Conservation (phyloP, 2,797 vertebrate genomes). For the Perodicticus potto region DNA sequence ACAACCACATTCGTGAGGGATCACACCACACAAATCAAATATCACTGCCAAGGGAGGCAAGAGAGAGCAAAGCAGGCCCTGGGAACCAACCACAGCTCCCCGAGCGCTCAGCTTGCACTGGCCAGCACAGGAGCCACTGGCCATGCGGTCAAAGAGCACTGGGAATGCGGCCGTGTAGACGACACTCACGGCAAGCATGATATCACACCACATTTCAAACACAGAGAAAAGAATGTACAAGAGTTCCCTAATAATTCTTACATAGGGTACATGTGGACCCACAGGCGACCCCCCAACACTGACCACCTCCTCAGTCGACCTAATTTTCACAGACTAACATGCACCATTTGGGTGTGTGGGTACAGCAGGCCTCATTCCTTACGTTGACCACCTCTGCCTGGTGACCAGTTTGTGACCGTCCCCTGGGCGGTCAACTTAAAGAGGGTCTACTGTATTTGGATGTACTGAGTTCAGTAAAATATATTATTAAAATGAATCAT, state of each 20-base stretch:
- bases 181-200: accelerated
- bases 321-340: no score
- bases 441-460: not conserved
- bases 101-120: accelerated
- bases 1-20: not conserved
- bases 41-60: not conserved
- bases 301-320: no score
- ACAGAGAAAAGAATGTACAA: not conserved
- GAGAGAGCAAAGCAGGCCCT: not conserved
- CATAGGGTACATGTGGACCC: no score
- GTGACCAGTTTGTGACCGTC: no score
- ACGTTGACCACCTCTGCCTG: no score
- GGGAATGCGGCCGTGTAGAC: accelerated
- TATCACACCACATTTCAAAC: not conserved
- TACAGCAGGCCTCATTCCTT: no score
- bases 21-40: not conserved
- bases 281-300: no score
- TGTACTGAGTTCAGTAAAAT: not conserved
- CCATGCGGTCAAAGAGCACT: accelerated
- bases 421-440: no score
- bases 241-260: not conserved
- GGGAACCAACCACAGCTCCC: accelerated
- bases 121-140: accelerated
- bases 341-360: no score
- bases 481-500: not conserved